Percentiles rank a stretch among this genome's conserved stretches.
phyloP scores from a whole-genome alignment of 2,888 invertebrate species.

The Linyphia triangularis region DNA sequence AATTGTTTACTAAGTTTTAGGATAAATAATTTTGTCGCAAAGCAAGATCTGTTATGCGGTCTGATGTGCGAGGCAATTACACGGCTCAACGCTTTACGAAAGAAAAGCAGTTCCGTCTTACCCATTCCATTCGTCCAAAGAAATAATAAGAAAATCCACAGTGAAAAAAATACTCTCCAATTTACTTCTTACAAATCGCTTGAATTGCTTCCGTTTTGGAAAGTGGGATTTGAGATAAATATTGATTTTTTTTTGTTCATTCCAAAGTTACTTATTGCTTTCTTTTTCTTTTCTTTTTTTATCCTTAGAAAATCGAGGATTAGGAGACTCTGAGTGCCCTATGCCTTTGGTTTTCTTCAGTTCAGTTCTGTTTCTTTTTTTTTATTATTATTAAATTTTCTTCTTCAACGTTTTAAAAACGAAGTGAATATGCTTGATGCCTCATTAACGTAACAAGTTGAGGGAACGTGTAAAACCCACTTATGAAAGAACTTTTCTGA shows the following conservation, averaged over 20 bases:
- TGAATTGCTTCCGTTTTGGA: slow-evolving; percentile 3
- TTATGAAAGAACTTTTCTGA: background rate
- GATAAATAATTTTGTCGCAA: no score
- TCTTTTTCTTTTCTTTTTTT: background rate
- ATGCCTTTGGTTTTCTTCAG: background rate
- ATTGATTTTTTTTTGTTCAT: slow-evolving; percentile 25
- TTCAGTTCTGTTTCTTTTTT: background rate
- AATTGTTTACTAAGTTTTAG: no score
- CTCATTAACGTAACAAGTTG: slow-evolving; percentile 39
- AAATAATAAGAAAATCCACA: background rate
- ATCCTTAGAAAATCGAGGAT: background rate
- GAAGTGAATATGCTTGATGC: background rate
- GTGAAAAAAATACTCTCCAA: background rate
- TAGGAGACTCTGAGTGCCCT: background rate
- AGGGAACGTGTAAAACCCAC: background rate
- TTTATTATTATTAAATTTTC: background rate
- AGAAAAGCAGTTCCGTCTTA: no score
- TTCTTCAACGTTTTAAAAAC: no score
- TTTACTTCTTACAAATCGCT: slow-evolving; percentile 8
- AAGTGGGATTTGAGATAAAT: background rate
- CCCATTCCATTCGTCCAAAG: no score
- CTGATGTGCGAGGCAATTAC: no score
- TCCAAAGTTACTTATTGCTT: background rate
- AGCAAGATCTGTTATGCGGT: no score
- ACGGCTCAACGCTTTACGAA: no score